Evolutionary conservation across 2,888 invertebrate species (phyloP), one percentile per base, ranked within the genome.

Genomic region (Stenolophus ochropezus): DNA sequence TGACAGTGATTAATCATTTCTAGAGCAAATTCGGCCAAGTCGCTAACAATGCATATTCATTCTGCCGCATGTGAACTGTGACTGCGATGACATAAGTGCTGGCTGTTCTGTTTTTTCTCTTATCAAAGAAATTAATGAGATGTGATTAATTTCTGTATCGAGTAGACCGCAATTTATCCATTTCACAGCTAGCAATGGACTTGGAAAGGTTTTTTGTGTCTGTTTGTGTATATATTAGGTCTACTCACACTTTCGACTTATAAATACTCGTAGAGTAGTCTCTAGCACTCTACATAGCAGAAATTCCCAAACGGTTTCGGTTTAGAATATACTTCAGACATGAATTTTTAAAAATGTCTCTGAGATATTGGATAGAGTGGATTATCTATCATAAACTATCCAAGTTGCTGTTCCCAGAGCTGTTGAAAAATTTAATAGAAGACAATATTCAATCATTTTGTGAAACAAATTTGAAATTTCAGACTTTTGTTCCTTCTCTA

Each of bases 31-130:
- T 69, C 65, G 65, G 65, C 33, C 27, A 69, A 69, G 18, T 23
- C 61, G 20, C 25, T n/a, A 25, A 56, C 51, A 53, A 76, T 76
- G 58, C 76, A 76, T 78, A 78, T 78, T 78, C 78, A 78, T 78
- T 25, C 65, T 18, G 21, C 65, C 21, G 27, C 14, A 16, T 27
- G 33, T 69, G 65, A 33, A 69, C 33, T 49, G 65, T 61, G 61
- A 78, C 78, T 78, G 78, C 20, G 78, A 58, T 78, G 78, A 78
- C 78, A 78, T 78, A 78, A 78, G 78, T 78, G 78, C 78, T 21
- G 11, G 33, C 4, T 11, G 33, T 42, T 11, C 8, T 42, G 65
- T 65, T 78, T 65, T 78, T 58, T 77, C 33, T 21, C n/a, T 78
- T 47, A 61, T 58, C 58, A 58, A 77, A 33, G 65, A 47, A 78